Evolutionary conservation across 2,797 vertebrate genomes (phyloP).

Genomic region (Periophthalmus magnuspinnatus): DNA sequence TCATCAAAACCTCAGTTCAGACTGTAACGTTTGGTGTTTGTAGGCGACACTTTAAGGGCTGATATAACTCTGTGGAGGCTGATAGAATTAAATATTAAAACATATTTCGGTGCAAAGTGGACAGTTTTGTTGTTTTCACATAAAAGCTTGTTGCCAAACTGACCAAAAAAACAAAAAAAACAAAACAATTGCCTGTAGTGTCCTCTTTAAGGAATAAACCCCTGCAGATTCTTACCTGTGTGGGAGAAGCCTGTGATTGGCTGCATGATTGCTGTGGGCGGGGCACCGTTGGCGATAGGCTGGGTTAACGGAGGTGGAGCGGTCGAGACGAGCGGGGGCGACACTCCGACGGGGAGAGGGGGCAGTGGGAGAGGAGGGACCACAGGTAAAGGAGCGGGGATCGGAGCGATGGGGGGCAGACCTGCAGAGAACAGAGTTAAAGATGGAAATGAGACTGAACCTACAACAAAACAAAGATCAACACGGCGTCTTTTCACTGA

Average conservation of each 20-base stretch:
- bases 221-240: conserved; percentile 76
- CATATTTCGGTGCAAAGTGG: too few species aligned
- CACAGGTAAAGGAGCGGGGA: conserved; percentile 78
- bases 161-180: too few species aligned
- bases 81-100: too few species aligned
- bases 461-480: neutral
- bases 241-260: conserved; percentile 90
- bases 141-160: too few species aligned
- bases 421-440: conserved; percentile 70
- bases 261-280: conserved; percentile 88
- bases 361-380: conserved; percentile 90
- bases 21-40: too few species aligned
- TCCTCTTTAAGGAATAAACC: conserved; percentile 1
- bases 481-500: too few species aligned
- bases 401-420: conserved; percentile 79
- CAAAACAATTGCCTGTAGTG: too few species aligned
- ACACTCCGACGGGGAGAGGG: conserved; percentile 89
- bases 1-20: too few species aligned
- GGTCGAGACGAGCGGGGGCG: conserved; percentile 89
- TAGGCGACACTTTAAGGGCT: too few species aligned
- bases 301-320: conserved; percentile 85
- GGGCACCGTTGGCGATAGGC: conserved; percentile 91
- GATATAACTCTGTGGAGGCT: too few species aligned
- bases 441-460: neutral
- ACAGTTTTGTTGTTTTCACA: too few species aligned